These are phyloP conservation scores for Parasteatoda tepidariorum DNA, from an alignment of 1,140 invertebrate genomes.

Conservation along the genomic window DNA sequence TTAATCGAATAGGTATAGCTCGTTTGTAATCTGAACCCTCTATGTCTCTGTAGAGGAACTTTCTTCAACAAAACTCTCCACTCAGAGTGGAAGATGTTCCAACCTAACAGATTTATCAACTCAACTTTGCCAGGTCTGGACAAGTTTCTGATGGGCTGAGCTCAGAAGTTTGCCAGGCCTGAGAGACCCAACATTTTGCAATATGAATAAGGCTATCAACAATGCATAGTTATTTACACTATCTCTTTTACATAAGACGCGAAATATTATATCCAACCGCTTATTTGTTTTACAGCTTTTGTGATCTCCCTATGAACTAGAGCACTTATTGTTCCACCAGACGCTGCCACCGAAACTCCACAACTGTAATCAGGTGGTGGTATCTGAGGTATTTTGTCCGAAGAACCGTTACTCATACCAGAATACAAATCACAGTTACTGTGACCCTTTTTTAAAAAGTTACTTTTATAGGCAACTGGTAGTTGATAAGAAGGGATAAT, in stretches of 20 bases:
- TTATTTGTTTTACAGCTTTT: slow-evolving; percentile 61
- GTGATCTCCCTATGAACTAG: slow-evolving; percentile 63
- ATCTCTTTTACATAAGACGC: too few species aligned
- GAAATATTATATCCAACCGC: slow-evolving; percentile 62
- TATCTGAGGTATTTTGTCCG: slow-evolving; percentile 25
- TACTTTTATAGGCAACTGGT: slow-evolving; percentile 61
- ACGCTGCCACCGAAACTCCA: slow-evolving; percentile 15
- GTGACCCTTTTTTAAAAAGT: slow-evolving; percentile 62
- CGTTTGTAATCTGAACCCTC: too few species aligned
- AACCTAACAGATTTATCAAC: neutral
- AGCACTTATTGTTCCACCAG: slow-evolving; percentile 54
- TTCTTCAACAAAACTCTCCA: neutral
- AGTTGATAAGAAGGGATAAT: slow-evolving; percentile 58
- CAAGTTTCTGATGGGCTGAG: neutral
- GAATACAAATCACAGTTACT: slow-evolving; percentile 62
- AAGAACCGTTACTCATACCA: neutral
- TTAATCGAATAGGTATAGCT: too few species aligned
- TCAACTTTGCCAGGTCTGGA: neutral
- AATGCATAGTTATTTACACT: neutral
- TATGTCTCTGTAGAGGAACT: neutral
- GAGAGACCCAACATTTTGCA: too few species aligned
- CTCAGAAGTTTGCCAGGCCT: neutral
- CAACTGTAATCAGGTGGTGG: slow-evolving; percentile 51
- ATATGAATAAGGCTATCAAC: too few species aligned
- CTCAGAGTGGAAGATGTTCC: neutral